A percentile compares a stretch with the other conserved stretches of the same genome.
phyloP scores from a whole-genome alignment of 1,140 invertebrate species.

The Dreissena polymorpha region DNA sequence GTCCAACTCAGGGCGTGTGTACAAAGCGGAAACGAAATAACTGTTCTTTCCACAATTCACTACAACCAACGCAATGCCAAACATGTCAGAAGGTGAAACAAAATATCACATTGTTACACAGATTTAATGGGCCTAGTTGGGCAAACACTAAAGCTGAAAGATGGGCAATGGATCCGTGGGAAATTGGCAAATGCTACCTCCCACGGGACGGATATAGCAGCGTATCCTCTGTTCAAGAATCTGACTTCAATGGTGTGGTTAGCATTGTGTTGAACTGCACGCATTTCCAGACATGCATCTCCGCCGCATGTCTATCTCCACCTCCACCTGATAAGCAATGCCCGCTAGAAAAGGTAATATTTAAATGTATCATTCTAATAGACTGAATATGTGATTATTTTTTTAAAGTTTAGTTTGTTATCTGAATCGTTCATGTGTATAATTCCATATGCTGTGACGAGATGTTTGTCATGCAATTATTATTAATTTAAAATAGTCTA shows the following conservation, averaged over 20 bases:
- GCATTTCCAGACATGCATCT: neutral
- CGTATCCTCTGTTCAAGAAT: neutral
- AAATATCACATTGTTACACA: neutral
- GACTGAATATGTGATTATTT: too few relatives aligned
- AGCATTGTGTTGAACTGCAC: neutral
- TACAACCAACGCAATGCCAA: neutral
- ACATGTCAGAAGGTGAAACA: neutral
- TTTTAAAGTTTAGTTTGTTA: too few relatives aligned
- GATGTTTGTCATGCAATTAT: too few relatives aligned
- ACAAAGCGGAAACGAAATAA: neutral
- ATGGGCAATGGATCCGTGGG: neutral
- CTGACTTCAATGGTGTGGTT: neutral
- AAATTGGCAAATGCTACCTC: neutral
- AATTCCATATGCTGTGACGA: too few relatives aligned
- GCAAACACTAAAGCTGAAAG: neutral
- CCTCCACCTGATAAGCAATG: too few relatives aligned
- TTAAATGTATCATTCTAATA: too few relatives aligned
- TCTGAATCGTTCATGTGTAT: too few relatives aligned
- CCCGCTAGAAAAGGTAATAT: too few relatives aligned
- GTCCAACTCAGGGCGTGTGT: neutral
- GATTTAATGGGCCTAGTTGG: neutral
- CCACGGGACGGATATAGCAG: neutral
- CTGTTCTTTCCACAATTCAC: neutral
- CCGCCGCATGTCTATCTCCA: neutral
- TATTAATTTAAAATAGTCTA: too few relatives aligned